These are phyloP conservation scores for Rhagonycha fulva DNA, from an alignment of 2,888 invertebrate species.

Conservation along the genomic window DNA sequence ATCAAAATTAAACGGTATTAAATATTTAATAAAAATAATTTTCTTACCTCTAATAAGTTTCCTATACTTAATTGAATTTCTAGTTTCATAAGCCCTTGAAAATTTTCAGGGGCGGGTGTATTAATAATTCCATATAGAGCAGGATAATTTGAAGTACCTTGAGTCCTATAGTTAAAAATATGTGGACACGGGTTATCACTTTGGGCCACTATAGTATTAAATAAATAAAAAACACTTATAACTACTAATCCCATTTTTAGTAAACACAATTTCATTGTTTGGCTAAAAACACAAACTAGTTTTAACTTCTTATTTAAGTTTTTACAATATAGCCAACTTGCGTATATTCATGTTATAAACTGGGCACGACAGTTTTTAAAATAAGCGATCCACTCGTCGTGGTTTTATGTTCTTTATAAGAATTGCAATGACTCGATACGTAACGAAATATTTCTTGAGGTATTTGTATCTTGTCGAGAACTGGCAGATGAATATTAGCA, in stretches of 20 bases:
- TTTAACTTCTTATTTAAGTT: background rate
- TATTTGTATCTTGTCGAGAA: background rate
- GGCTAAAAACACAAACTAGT: background rate
- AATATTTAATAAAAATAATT: background rate
- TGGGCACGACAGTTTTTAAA: background rate
- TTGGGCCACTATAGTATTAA: background rate
- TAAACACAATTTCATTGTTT: background rate
- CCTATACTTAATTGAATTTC: background rate
- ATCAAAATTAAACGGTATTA: too few relatives aligned
- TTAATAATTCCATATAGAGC: background rate
- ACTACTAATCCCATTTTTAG: background rate
- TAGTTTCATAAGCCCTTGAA: background rate
- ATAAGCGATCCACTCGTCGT: background rate
- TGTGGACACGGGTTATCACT: background rate
- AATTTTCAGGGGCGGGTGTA: background rate
- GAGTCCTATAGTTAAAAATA: background rate
- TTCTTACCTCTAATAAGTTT: background rate
- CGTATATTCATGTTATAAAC: background rate
- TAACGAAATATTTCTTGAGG: background rate
- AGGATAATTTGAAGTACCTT: background rate
- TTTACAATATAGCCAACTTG: background rate
- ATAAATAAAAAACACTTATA: background rate
- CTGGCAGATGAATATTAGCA: background rate
- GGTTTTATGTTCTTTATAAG: background rate
- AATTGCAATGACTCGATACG: background rate